phyloP scores from a whole-genome alignment of 1,140 invertebrate species.

The Drosophila dunni region DNA sequence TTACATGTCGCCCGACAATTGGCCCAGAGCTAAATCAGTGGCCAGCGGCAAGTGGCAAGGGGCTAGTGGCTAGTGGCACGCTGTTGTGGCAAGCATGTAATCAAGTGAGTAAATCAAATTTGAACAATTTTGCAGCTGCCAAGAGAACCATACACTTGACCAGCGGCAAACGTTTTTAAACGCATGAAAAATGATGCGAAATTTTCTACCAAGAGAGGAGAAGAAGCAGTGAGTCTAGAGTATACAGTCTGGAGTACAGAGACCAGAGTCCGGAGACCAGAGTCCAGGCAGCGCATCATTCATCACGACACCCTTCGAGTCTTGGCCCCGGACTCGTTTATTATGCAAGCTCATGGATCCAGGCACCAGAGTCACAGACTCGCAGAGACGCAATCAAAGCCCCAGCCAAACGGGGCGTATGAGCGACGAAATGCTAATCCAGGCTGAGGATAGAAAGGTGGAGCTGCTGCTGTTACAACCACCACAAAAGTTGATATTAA shows the following conservation, averaged over 20 bases:
- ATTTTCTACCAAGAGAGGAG: background rate
- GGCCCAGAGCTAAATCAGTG: conserved; percentile 54
- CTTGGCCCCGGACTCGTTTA: conserved; percentile 59
- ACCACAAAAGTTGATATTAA: conserved; percentile 63
- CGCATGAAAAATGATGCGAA: conserved; percentile 75
- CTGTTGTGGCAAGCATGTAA: conserved; percentile 44
- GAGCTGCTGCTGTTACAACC: conserved; percentile 10
- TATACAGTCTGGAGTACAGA: background rate
- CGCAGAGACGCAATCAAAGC: conserved; percentile 30
- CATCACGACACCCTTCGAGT: conserved; percentile 78
- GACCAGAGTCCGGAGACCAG: conserved; percentile 14
- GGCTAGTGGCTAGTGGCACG: background rate
- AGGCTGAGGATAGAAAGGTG: background rate
- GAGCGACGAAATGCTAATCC: conserved; percentile 81
- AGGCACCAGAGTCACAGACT: conserved; percentile 1
- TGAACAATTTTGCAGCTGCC: conserved; percentile 73
- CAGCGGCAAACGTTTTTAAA: conserved; percentile 64
- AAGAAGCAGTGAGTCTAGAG: background rate
- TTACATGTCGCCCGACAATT: conserved; percentile 77
- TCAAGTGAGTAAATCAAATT: conserved; percentile 83
- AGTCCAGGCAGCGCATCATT: conserved; percentile 60
- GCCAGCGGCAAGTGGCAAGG: conserved; percentile 10
- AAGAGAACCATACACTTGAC: conserved; percentile 33
- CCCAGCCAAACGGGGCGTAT: conserved; percentile 53
- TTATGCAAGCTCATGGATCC: conserved; percentile 76